Evolutionary conservation across 2,888 invertebrate species (phyloP), one percentile per base, ranked within the genome.

Genomic region (Hyposoter didymator): DNA sequence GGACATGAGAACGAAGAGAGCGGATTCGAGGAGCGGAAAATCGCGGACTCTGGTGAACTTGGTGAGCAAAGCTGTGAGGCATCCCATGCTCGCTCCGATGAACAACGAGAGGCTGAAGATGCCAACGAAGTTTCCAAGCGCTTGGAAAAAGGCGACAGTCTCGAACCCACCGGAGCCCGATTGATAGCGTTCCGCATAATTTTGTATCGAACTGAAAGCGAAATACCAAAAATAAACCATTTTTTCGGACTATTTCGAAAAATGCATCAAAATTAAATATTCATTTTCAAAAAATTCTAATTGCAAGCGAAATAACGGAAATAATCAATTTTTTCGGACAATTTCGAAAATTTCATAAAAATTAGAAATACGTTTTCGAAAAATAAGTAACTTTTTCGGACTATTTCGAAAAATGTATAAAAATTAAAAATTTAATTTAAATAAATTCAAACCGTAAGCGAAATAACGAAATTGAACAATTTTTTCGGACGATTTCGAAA

Each of bases 1-100:
- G 0, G 99, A 99, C 98, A 99, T 99, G 78, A 99, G 96, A 75
- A 99, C 98, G 94, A 99, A 99, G 62, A 99, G 95, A 0, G 99
- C 98, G 0, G 99, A 98, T 94, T 99, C 99, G 90, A 99, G 94
- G 62, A 99, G 94, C 0, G 99, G 99, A 95, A 99, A 99, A 91
- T 99, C 99, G 85, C 98, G 95, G 22, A 99, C 97, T 91, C 98
- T 96, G 12, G 99, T 99, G 94, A 98, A 99, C 95, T 99, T 99
- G 0, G 99, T 98, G 95, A 98, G 97, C 94, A 99, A 95, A 94
- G 99, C 99, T 78, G 99, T 99, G 85, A 97, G 95, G 93, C 98
- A 98, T 32, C 99, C 99, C 96, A 99, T 97, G 1, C 96, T 94
- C 78, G 98, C 98, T 73, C 99, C 99, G 90, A 99, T 97, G 62